These are phyloP conservation scores for Gymnopithys bicolor DNA, from an alignment of 2,797 vertebrate species.

Conservation along the genomic window DNA sequence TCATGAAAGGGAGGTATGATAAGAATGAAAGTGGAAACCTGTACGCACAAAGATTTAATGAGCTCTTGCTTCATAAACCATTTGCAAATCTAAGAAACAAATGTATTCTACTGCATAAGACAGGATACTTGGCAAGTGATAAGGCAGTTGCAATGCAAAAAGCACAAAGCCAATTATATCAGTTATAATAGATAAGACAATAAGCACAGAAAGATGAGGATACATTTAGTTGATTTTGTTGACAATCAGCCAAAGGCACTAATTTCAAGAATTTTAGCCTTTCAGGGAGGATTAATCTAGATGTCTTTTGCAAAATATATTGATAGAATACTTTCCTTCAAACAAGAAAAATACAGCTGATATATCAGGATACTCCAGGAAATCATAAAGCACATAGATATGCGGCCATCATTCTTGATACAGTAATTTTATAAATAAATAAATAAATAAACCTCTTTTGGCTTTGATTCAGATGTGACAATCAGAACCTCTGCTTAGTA, in stretches of 20 bases:
- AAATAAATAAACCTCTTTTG: fast-evolving
- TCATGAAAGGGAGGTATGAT: neutral
- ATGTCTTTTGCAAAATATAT: neutral
- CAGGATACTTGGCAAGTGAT: neutral
- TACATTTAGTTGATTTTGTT: neutral
- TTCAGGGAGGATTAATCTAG: neutral
- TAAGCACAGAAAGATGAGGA: neutral
- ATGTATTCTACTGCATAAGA: neutral
- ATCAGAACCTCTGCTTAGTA: neutral
- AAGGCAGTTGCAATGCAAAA: neutral
- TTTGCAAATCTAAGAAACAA: neutral
- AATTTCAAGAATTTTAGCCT: neutral
- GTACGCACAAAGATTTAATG: neutral
- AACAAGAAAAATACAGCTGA: neutral
- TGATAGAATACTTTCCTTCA: neutral
- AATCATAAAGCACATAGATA: neutral
- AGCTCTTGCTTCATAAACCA: neutral
- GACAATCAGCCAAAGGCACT: neutral
- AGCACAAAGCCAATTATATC: neutral
- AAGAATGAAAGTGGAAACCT: neutral
- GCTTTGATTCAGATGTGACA: neutral
- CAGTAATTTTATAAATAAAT: fast-evolving
- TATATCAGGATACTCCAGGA: neutral
- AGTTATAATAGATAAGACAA: neutral
- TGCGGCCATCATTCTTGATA: neutral